These are phyloP conservation scores for Achatina immaculata DNA, from an alignment of 1,140 invertebrate species.

Conservation along the genomic window DNA sequence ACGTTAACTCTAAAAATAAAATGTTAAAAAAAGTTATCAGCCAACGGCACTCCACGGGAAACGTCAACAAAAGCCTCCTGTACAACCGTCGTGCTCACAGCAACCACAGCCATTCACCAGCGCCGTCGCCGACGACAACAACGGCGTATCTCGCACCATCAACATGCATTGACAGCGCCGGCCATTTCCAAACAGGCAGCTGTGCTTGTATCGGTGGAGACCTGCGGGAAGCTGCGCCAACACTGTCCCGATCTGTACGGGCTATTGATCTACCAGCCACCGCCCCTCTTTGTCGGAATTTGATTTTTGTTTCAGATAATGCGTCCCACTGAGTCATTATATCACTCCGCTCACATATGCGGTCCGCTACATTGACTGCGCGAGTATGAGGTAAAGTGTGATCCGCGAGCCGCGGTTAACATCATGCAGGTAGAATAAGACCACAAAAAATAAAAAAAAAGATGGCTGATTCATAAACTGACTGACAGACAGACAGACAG, in stretches of 20 bases:
- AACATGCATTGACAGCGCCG: neutral
- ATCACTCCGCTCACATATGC: neutral
- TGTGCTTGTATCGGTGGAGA: neutral
- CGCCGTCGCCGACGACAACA: neutral
- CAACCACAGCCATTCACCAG: neutral
- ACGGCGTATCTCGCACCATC: neutral
- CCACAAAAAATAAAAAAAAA: too few relatives aligned
- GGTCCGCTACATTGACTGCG: too few relatives aligned
- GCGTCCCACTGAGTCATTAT: neutral
- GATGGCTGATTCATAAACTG: too few relatives aligned
- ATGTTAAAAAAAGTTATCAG: neutral
- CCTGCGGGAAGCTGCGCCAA: neutral
- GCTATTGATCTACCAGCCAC: neutral
- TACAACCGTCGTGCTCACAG: neutral
- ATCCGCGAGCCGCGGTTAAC: too few relatives aligned
- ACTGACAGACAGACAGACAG: too few relatives aligned
- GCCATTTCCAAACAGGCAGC: neutral
- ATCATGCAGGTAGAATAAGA: too few relatives aligned
- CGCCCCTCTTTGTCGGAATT: conserved; percentile 1
- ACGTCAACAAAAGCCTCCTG: neutral
- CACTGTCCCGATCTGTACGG: neutral
- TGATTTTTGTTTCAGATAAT: conserved; percentile 14
- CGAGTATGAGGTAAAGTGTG: too few relatives aligned
- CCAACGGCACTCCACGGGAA: neutral
- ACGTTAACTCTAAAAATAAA: too few relatives aligned